Base-by-base conservation (phyloP, 2,888 invertebrate genomes). In the Coenonympha glycerion region DNA sequence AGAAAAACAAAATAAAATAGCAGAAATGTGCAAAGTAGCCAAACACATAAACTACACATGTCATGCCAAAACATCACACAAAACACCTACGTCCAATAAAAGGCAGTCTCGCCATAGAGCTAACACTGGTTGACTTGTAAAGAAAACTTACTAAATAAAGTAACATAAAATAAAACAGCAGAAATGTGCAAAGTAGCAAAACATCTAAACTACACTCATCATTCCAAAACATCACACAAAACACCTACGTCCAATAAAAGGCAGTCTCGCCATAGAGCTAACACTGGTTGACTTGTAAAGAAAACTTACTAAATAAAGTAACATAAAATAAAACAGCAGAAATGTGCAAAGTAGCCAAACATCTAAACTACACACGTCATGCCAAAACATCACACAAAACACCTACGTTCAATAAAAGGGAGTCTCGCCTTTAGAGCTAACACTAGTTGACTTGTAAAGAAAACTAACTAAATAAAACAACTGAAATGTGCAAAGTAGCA, bases 351-450 rank as follows among this genome's bases (percentile, higher is more conserved):
- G n/a, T 39, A 40, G 6, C 26, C 9, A 18, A 3, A 15, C 6
- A 26, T 2, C 8, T 15, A 31, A 2, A 31, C 15, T 31, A 31
- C 31, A 31, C 31, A 31, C 3, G 31, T 31, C 31, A 31, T 16
- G 31, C 31, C 6, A 31, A 26, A 31, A 31, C 16, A 15, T 31
- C 31, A 31, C 31, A 26, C 5, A 9, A 9, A 31, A 31, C 31
- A 31, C 15, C 6, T 13, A 31, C 15, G 31, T 15, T 5, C 9
- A 6, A 31, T 6, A 8, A 31, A 31, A 8, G 3, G 15, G 9
- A 26, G 1, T 6, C 24, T 26, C n/a, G n/a, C n/a, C n/a, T 15
- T n/a, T n/a, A n/a, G 96, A 96, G 61, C 97, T 96, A 71, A 96
- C 93, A 65, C 95, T 93, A 19, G 95, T 94, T 44, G 11, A 22